Conservation (phyloP, 35 echinoderm and acorn worm species). For the Acanthaster planci region DNA sequence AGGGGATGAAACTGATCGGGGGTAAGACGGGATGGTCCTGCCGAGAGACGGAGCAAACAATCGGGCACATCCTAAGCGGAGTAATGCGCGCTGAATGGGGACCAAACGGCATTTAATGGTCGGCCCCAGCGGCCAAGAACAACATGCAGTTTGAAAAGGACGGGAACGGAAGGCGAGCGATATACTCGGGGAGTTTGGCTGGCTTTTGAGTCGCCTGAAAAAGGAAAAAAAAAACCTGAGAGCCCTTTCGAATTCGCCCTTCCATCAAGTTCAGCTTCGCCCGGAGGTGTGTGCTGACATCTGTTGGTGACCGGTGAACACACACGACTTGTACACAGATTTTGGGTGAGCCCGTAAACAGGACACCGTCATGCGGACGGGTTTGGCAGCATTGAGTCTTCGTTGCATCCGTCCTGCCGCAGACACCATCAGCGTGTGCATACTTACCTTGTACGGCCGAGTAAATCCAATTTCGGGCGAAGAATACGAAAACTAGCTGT, state of each 20-base stretch:
- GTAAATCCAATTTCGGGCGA: no score
- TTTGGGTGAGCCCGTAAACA: conserved; percentile 13
- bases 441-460: conserved; percentile 5
- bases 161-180: not conserved
- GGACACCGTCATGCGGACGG: conserved; percentile 1
- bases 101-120: conserved; percentile 33
- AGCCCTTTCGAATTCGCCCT: not conserved
- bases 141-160: not conserved
- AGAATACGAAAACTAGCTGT: no score
- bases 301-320: conserved; percentile 20
- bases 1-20: not conserved
- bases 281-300: conserved; percentile 15
- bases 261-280: not conserved
- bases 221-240: not conserved
- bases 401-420: not conserved
- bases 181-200: not conserved
- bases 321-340: not conserved
- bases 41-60: not conserved
- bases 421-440: conserved; percentile 12
- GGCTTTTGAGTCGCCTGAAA: not conserved
- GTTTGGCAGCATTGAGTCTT: not conserved
- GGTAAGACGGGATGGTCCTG: not conserved
- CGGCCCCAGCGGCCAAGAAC: conserved; percentile 10
- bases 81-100: conserved; percentile 3
- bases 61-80: not conserved